Evolutionary conservation across 2,113 vertebrate species (phyloP), one percentile per base, ranked within the genome.

Genomic region (Macrotus californicus): DNA sequence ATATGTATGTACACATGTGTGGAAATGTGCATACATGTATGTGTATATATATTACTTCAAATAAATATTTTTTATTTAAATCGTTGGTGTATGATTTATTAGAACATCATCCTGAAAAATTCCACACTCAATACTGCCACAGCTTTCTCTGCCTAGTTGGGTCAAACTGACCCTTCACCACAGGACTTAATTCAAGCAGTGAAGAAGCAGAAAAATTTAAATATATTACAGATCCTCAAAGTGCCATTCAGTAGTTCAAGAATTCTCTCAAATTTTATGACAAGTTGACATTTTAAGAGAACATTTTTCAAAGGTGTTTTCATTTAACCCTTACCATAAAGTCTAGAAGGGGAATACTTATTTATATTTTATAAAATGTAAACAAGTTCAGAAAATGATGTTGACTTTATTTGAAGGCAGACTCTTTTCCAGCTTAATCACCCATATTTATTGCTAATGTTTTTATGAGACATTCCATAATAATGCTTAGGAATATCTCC

Each of bases 181-280:
- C 1, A 36, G 7, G 18, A 82, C 36, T 36, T 82, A 72, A 80
- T 90, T 59, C 75, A 87, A 79, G 50, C 11, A 66, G 22, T 80
- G 82, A 61, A 87, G 26, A 86, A 43, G n/a, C n/a, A 41, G 39
- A 66, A 82, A 48, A 31, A 34, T 46, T 64, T 93, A 39, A 66
- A 18, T 54, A 73, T 72, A n/a, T 31, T 64, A 70, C 36, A 89
- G 29, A 56, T 80, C 11, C 39, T 39, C 31, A 80, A 66, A 86
- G 7, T 26, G 12, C 21, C 15, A 66, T 79, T 85, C 36, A 85
- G 2, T 48, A 16, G 31, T 79, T 95, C 24, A 24, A 41, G 69
- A 95, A 86, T 56, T 93, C 54, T 80, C 15, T 90, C 75, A 80
- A 93, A 41, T 80, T 67, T 93, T 73, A 34, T 80, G 36, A 43